A percentile compares a stretch with the other conserved stretches of the same genome.
Evolutionary conservation across 2,113 vertebrate species (phyloP).

Genomic region (Nycticryphes semicollaris): DNA sequence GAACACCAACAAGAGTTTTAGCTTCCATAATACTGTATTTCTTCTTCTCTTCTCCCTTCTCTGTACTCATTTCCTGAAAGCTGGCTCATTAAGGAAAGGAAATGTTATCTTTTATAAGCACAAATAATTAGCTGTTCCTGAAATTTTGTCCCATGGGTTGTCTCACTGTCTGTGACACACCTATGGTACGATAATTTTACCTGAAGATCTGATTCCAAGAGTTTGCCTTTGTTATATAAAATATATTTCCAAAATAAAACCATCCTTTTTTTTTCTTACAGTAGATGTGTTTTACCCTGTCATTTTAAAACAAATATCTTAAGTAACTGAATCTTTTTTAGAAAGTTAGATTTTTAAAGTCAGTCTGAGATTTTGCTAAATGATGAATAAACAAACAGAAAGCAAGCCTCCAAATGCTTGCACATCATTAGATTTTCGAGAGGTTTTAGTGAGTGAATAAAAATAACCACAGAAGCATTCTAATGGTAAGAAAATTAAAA

Average conservation of each 20-base stretch:
- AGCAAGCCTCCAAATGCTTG: neutral
- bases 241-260: neutral
- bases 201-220: neutral
- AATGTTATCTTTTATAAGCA: neutral
- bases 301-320: neutral
- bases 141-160: neutral
- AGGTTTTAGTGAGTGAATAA: neutral
- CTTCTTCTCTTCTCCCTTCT: conserved; percentile 1
- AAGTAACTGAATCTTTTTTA: neutral
- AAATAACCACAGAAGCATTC: neutral
- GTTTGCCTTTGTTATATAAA: neutral
- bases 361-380: neutral
- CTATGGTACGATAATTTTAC: neutral
- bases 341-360: neutral
- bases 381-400: neutral
- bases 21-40: conserved; percentile 29
- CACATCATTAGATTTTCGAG: neutral
- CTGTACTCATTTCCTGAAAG: conserved; percentile 23
- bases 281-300: neutral
- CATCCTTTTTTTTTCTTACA: neutral
- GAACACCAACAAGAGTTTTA: conserved; percentile 17
- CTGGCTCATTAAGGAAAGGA: conserved; percentile 20
- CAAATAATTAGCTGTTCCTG: conserved; percentile 26
- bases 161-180: neutral
- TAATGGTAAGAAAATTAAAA: neutral